These are phyloP conservation scores for Bettongia penicillata DNA, from an alignment of 2,113 vertebrate species.

Conservation along the genomic window DNA sequence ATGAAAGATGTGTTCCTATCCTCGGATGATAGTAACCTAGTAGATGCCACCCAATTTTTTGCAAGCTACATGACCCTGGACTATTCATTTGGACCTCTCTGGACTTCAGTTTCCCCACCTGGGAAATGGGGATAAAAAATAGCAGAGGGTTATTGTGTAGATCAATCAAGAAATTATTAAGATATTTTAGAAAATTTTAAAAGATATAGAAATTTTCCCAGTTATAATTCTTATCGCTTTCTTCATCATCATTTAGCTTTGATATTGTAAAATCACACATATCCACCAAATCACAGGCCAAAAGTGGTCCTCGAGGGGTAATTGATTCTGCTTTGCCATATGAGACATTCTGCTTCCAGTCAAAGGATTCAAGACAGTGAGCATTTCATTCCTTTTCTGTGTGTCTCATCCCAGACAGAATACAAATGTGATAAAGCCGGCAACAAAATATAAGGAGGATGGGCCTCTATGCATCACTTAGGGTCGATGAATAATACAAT, in stretches of 20 bases:
- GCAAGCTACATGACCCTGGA: background rate
- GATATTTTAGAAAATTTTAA: background rate
- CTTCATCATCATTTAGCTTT: background rate
- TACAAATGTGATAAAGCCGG: background rate
- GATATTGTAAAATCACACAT: background rate
- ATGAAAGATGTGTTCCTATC: background rate
- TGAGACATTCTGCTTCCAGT: background rate
- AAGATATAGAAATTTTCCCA: background rate
- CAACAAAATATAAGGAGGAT: background rate
- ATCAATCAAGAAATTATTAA: background rate
- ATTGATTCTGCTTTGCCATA: background rate
- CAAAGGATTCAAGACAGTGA: background rate
- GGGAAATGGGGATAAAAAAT: background rate
- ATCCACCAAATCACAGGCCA: background rate
- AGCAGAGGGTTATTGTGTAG: background rate
- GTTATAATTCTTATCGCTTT: background rate
- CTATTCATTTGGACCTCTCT: background rate
- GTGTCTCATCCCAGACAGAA: background rate
- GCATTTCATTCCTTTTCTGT: background rate
- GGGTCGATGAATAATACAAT: background rate
- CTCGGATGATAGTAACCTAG: background rate
- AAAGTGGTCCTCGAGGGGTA: background rate
- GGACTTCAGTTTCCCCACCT: background rate
- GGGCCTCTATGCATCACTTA: background rate
- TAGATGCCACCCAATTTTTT: background rate